Evolutionary conservation across 2,113 vertebrate species (phyloP).

Genomic region (Petaurus breviceps): DNA sequence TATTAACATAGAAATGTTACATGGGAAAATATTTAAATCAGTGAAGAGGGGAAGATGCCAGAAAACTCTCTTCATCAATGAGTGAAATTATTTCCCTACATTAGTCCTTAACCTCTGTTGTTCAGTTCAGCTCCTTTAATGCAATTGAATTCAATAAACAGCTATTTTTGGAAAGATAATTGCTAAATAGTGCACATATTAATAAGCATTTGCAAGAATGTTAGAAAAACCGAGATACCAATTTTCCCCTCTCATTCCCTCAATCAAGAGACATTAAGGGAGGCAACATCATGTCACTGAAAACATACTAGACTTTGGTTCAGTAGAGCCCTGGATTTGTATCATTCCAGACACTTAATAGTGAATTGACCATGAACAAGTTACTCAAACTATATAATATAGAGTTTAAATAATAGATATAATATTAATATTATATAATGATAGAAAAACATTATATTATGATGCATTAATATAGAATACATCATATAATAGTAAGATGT

Average conservation of each 20-base stretch:
- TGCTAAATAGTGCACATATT: background rate
- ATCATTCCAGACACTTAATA: background rate
- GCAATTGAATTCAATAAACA: background rate
- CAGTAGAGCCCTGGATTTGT: background rate
- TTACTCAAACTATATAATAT: background rate
- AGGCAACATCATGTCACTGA: background rate
- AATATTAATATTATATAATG: too few species aligned
- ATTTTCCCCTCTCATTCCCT: background rate
- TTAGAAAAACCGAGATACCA: background rate
- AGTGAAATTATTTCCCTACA: background rate
- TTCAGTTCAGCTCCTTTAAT: background rate
- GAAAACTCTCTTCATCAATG: background rate
- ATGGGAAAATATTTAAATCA: background rate
- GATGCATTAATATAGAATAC: background rate
- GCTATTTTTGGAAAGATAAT: background rate
- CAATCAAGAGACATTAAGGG: background rate
- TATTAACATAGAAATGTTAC: background rate
- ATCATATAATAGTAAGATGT: too few species aligned
- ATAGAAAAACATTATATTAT: too few species aligned
- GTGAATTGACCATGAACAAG: background rate
- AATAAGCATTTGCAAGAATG: background rate
- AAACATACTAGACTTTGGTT: background rate
- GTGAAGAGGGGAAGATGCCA: background rate
- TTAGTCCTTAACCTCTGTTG: background rate
- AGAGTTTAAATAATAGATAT: too few species aligned